These are phyloP conservation scores for Acanthurus leucopareius DNA, from an alignment of 2,797 vertebrate genomes.

Conservation along the genomic window DNA sequence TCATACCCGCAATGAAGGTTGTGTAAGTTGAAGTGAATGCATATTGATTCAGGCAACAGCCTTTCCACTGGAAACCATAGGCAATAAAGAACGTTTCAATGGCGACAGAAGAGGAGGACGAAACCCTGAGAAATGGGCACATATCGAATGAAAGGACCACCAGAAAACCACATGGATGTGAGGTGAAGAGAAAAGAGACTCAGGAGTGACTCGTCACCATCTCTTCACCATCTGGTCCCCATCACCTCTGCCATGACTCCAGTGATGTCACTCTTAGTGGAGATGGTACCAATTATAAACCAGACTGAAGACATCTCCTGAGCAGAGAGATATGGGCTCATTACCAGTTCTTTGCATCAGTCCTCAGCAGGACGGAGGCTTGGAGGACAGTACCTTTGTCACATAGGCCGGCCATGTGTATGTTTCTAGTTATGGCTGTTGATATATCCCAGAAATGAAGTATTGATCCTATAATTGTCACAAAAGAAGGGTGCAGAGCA, in stretches of 20 bases:
- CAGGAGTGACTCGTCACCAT: slow-evolving; percentile 72
- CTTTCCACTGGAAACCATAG: slow-evolving; percentile 64
- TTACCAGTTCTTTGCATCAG: slow-evolving; percentile 38
- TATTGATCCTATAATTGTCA: slow-evolving; percentile 37
- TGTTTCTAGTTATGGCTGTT: slow-evolving; percentile 27
- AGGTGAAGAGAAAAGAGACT: slow-evolving; percentile 54
- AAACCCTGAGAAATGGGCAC: slow-evolving; percentile 41
- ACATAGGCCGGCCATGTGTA: neutral
- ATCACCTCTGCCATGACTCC: slow-evolving; percentile 71
- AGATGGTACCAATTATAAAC: slow-evolving; percentile 80
- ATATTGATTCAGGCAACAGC: slow-evolving; percentile 68
- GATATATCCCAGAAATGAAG: slow-evolving; percentile 21
- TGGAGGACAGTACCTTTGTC: slow-evolving; percentile 10
- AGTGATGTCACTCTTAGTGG: slow-evolving; percentile 75
- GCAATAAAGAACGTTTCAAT: slow-evolving; percentile 51
- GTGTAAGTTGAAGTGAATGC: slow-evolving; percentile 55
- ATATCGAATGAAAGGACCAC: slow-evolving; percentile 58
- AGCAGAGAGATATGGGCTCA: slow-evolving; percentile 42
- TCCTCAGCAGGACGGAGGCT: slow-evolving; percentile 37
- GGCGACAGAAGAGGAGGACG: slow-evolving; percentile 17
- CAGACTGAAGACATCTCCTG: slow-evolving; percentile 67
- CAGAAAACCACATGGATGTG: slow-evolving; percentile 60
- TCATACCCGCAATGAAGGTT: slow-evolving; percentile 50
- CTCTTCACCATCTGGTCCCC: slow-evolving; percentile 78
- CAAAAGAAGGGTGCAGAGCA: slow-evolving; percentile 6